Percentiles rank a stretch among this genome's conserved stretches.
Conservation (phyloP, 2,888 invertebrate species). For the Siphonodentalium dalli region DNA sequence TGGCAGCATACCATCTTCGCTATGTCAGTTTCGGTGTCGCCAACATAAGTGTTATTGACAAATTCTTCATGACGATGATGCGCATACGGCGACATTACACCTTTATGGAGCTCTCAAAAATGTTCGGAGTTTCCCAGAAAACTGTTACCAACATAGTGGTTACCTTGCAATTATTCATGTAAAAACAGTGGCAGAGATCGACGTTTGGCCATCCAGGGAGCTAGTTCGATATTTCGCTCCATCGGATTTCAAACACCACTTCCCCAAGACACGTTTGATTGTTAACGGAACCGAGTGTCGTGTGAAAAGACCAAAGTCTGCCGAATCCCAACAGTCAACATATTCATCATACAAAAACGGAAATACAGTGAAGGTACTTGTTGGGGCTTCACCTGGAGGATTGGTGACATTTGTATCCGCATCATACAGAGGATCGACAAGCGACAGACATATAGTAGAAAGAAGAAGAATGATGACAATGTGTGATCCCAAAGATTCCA, state of each 20-base stretch:
- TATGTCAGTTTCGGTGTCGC: too few relatives aligned
- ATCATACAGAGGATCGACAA: slow-evolving; percentile 38
- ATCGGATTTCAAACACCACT: slow-evolving; percentile 29
- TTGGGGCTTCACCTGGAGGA: slow-evolving; percentile 36
- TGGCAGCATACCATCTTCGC: too few relatives aligned
- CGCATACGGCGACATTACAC: too few relatives aligned
- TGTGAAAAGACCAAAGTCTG: slow-evolving; percentile 31
- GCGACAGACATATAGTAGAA: slow-evolving; percentile 33
- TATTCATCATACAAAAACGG: slow-evolving; percentile 40
- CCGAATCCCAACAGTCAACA: slow-evolving; percentile 34
- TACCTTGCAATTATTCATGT: slow-evolving; percentile 26
- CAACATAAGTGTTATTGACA: too few relatives aligned
- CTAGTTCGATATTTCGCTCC: slow-evolving; percentile 29
- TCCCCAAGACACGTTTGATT: slow-evolving; percentile 34
- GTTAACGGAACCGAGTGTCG: slow-evolving; percentile 41
- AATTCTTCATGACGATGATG: too few relatives aligned
- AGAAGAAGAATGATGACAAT: slow-evolving; percentile 12
- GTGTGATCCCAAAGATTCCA: slow-evolving; percentile 32
- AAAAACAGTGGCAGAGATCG: slow-evolving; percentile 26
- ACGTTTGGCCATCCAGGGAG: slow-evolving; percentile 28
- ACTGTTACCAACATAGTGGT: slow-evolving; percentile 23
- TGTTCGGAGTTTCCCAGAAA: slow-evolving; percentile 20
- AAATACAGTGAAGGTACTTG: slow-evolving; percentile 35
- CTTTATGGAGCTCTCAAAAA: too few relatives aligned
- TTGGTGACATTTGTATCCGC: slow-evolving; percentile 31